Evolutionary conservation across 2,113 vertebrate species (phyloP), one percentile per base, ranked within the genome.

Genomic region (Eclectus roratus): DNA sequence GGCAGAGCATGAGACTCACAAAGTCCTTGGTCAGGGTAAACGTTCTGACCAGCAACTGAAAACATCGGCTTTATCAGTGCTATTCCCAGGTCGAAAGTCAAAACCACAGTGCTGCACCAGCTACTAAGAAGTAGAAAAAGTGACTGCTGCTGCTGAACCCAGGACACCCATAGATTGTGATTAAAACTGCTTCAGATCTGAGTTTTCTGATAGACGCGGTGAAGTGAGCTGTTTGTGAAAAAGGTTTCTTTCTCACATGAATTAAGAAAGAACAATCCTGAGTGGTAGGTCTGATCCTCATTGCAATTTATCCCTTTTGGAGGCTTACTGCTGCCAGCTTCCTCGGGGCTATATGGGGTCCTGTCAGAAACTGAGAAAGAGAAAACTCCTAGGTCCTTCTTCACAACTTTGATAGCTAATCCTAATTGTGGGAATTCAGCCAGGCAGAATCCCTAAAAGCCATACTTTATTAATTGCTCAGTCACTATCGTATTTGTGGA

Each of bases 121-220:
- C 37, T 37, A 37, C 37, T 37, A 37, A 37, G 37, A 37, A 37
- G 37, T 8, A 37, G 37, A 37, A 37, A 37, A 37, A 9, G 37
- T 37, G 9, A 37, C 37, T 37, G 37, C 37, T 37, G 37, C 37
- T 37, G 37, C 37, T 37, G 37, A 37, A 37, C 37, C 37, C 37
- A 37, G 37, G 37, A 37, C 37, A 37, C 17, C 17, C 1, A 2
- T 20, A 33, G 8, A 52, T 9, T 1, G 0, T 28, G 65, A 23
- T 37, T 70, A 37, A 41, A 91, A 91, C 17, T 27, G 7, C 29
- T 77, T 6, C 27, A 9, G 2, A 58, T 9, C 16, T 61, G 23
- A 58, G 13, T 71, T 58, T 58, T 72, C 10, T 2, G 1, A 18
- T 55, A 63, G 50, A 18, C 0, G 5, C 13, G 10, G 27, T 69